phyloP scores from a whole-genome alignment of 2,113 vertebrate species.

The Genyomyrus donnyi region DNA sequence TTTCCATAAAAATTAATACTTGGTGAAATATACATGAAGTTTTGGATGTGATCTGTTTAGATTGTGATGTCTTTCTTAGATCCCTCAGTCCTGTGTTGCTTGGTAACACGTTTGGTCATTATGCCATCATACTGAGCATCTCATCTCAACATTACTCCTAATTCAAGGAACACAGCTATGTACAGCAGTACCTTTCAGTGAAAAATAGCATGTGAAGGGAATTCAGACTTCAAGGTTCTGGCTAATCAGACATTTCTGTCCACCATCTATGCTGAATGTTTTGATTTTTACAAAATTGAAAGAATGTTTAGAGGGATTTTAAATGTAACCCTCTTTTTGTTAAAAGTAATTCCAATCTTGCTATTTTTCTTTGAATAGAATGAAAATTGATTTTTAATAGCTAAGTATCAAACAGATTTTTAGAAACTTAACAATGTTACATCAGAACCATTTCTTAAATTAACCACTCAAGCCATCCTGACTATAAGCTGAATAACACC shows the following conservation, averaged over 20 bases:
- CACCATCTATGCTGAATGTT: background rate
- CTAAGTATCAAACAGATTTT: background rate
- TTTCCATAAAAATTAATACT: background rate
- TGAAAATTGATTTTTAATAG: background rate
- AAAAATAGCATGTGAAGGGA: conserved; percentile 31
- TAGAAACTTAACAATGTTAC: background rate
- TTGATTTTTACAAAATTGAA: background rate
- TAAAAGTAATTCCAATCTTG: background rate
- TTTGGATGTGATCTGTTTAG: background rate
- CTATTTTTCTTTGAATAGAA: conserved; percentile 19
- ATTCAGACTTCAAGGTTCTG: background rate
- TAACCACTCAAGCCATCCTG: background rate
- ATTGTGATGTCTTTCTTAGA: conserved; percentile 28
- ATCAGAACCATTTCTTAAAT: conserved; percentile 16
- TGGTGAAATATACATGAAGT: no score
- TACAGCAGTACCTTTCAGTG: conserved; percentile 4
- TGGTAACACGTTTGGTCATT: conserved; percentile 22
- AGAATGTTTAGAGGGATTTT: background rate
- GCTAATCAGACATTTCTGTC: background rate
- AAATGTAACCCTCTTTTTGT: background rate
- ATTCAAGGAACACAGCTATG: background rate
- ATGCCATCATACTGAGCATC: conserved; percentile 15
- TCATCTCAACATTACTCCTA: background rate
- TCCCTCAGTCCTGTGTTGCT: conserved; percentile 34
- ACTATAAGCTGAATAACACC: background rate